Base-by-base conservation (phyloP, 1,140 invertebrate species). In the Hylaeus anthracinus region DNA sequence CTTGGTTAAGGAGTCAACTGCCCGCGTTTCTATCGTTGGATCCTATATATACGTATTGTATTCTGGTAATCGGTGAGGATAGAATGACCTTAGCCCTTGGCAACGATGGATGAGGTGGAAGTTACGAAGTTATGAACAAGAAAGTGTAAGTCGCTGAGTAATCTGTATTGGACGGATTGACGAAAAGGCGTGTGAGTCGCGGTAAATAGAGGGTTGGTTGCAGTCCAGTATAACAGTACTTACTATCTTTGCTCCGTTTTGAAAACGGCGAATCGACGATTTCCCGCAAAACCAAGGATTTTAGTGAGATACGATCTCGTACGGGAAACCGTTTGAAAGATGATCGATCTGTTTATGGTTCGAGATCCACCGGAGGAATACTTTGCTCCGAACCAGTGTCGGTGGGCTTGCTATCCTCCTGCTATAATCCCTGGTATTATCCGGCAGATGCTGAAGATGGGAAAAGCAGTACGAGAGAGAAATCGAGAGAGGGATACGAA, bases 261-360 rank as follows among this genome's bases (percentile, higher is more conserved):
- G 12, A 53, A 58, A 63, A 72, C 14, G 14, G 26, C n/a, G 5
- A 6, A 12, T n/a, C 56, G 5, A 69, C n/a, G 61, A 82, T 75
- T 72, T 64, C 58, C 81, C 80, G 83, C 63, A 77, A 78, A 78
- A 61, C 3, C 10, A 12, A 58, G 37, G 6, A 72, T 53, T 43
- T 81, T 78, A 83, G 76, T 8, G 81, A 82, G 84, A 87, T 88
- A 88, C 88, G 74, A 86, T 86, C 84, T 81, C 73, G 69, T 55
- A 70, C 74, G 70, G 64, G 70, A 77, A 89, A 82, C 91, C 86
- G 90, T 92, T 92, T 91, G 91, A 92, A 92, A 92, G 88, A 92
- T 92, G 91, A 92, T 92, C 91, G 91, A 92, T 92, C 90, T 91
- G 90, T 92, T 92, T 91, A 91, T 88, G 85, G 80, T 66, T 82